These are phyloP conservation scores for Pampus argenteus DNA, from an alignment of 2,797 vertebrate species.

Conservation along the genomic window DNA sequence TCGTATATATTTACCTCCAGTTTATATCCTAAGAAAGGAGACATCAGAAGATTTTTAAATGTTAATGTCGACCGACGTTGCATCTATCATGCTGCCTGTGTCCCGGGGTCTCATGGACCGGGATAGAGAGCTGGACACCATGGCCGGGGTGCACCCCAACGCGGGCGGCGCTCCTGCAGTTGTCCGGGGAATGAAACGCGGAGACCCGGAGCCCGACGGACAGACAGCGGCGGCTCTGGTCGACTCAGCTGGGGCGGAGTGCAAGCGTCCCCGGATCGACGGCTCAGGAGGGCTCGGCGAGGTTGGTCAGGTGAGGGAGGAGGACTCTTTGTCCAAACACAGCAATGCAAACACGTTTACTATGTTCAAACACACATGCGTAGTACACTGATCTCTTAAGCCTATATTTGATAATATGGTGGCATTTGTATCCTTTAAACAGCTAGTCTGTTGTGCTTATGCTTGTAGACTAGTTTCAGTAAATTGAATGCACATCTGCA, in stretches of 20 bases:
- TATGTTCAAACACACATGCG: neutral
- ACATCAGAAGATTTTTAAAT: conserved; percentile 77
- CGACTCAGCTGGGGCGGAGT: conserved; percentile 84
- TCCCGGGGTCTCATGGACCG: conserved; percentile 87
- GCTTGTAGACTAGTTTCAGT: conserved; percentile 1
- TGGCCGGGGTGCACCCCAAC: conserved; percentile 80
- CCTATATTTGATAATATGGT: neutral
- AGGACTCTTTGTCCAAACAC: conserved; percentile 29
- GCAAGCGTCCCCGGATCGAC: conserved; percentile 88
- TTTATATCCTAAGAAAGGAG: conserved; percentile 45
- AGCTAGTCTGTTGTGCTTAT: neutral
- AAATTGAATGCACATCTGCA: conserved; percentile 6
- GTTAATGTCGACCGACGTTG: conserved; percentile 91
- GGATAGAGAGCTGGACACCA: conserved; percentile 86
- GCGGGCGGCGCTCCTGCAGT: conserved; percentile 73
- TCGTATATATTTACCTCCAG: conserved; percentile 1
- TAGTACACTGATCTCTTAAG: neutral
- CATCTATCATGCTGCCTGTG: conserved; percentile 89
- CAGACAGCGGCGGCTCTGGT: conserved; percentile 80
- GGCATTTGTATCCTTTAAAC: neutral
- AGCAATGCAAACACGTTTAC: neutral
- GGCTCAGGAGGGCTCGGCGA: conserved; percentile 80
- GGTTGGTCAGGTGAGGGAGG: conserved; percentile 82
- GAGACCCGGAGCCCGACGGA: conserved; percentile 86
- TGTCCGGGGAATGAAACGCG: conserved; percentile 85